These are phyloP conservation scores for Heliconius nattereri DNA, from an alignment of 1,140 invertebrate species.

Conservation along the genomic window DNA sequence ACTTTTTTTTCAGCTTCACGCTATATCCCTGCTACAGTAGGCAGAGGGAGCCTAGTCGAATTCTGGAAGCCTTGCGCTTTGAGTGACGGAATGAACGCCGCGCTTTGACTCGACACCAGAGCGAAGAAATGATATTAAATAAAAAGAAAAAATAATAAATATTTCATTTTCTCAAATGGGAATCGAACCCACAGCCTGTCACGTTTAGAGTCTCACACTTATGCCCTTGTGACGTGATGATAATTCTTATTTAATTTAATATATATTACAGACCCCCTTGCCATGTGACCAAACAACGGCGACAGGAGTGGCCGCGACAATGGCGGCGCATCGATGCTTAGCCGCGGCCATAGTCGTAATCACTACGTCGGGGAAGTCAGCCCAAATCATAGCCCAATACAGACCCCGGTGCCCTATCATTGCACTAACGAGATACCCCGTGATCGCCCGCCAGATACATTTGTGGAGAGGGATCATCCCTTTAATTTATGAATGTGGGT, in stretches of 20 bases:
- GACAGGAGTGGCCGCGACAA: constrained; percentile 90
- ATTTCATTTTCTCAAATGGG: too few relatives aligned
- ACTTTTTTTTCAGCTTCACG: too few relatives aligned
- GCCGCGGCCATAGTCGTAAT: constrained; percentile 92
- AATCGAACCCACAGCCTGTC: too few relatives aligned
- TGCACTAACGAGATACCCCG: constrained; percentile 86
- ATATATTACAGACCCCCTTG: constrained; percentile 50
- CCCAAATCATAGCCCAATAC: constrained; percentile 89
- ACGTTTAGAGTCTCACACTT: too few relatives aligned
- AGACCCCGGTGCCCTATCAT: constrained; percentile 92
- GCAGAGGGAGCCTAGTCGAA: too few relatives aligned
- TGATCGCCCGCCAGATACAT: constrained; percentile 48
- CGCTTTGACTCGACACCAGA: too few relatives aligned
- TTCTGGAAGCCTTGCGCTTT: too few relatives aligned
- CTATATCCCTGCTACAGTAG: too few relatives aligned
- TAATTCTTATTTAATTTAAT: neutral
- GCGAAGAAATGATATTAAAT: too few relatives aligned
- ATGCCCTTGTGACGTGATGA: neutral
- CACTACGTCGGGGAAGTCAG: constrained; percentile 91
- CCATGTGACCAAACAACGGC: constrained; percentile 82
- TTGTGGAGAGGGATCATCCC: constrained; percentile 53
- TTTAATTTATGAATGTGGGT: constrained; percentile 52
- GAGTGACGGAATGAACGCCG: too few relatives aligned
- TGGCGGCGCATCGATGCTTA: constrained; percentile 89
- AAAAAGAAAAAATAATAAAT: too few relatives aligned